Evolutionary conservation across 2,797 vertebrate genomes (phyloP).

Genomic region (Kryptolebias ocellatus): DNA sequence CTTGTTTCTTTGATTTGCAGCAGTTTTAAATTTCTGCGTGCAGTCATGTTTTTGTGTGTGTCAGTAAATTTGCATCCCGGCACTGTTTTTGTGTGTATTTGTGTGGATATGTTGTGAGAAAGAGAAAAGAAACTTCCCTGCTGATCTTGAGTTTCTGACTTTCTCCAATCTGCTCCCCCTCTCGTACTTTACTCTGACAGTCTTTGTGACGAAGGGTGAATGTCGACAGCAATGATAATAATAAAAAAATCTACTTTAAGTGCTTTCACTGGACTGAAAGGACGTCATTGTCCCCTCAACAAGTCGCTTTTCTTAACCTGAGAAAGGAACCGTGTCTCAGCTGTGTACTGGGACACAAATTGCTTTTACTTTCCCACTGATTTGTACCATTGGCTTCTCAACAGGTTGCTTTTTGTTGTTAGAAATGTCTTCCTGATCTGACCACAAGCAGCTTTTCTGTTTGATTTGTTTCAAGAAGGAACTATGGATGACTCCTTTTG

Average conservation of each 20-base stretch:
- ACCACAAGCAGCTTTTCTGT: background rate
- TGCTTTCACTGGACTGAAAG: background rate
- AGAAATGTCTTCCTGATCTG: too few relatives aligned
- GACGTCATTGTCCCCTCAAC: background rate
- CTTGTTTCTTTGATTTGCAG: background rate
- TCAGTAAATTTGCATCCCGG: slow-evolving; percentile 1
- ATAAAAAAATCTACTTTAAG: too few relatives aligned
- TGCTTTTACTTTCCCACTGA: background rate
- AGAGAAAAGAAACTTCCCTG: background rate
- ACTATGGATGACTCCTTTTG: too few relatives aligned
- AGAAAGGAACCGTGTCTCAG: background rate
- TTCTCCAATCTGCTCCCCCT: background rate
- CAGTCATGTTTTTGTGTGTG: background rate
- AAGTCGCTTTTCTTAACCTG: background rate
- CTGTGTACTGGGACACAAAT: background rate
- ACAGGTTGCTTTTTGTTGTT: slow-evolving; percentile 26
- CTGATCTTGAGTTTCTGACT: slow-evolving; percentile 7
- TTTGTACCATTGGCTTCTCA: slow-evolving; percentile 4
- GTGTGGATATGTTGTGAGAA: background rate
- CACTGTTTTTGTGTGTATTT: background rate
- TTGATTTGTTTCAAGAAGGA: background rate
- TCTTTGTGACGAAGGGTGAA: background rate
- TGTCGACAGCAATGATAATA: background rate
- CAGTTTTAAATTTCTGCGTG: background rate
- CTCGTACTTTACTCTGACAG: background rate